These are phyloP conservation scores for Ameiurus melas DNA, from an alignment of 2,113 vertebrate species.

Conservation along the genomic window DNA sequence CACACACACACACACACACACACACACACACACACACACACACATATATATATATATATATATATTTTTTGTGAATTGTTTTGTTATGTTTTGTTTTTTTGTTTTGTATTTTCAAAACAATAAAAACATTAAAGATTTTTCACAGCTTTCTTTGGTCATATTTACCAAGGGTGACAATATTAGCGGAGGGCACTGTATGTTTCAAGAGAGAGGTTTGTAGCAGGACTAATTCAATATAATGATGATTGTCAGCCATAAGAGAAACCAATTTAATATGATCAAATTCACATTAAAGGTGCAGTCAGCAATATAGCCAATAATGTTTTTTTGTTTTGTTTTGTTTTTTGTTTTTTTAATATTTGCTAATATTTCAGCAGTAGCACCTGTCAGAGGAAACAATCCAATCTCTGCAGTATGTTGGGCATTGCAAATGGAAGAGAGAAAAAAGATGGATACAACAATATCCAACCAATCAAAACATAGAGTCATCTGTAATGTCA, in stretches of 20 bases:
- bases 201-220: background rate
- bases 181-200: background rate
- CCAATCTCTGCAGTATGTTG: background rate
- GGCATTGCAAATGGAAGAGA: background rate
- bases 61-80: too few relatives aligned
- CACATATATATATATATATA: too few relatives aligned
- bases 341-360: background rate
- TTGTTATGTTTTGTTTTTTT: too few relatives aligned
- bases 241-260: background rate
- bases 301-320: background rate
- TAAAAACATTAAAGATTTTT: too few relatives aligned
- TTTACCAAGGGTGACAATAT: too few relatives aligned
- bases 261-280: background rate
- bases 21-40: too few relatives aligned
- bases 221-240: background rate
- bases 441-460: background rate
- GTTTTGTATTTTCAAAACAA: too few relatives aligned
- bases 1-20: too few relatives aligned
- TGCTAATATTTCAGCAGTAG: background rate
- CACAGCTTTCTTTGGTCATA: too few relatives aligned
- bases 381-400: background rate
- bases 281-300: background rate
- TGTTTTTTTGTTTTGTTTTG: too few relatives aligned
- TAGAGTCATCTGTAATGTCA: background rate
- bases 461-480: background rate